Evolutionary conservation across 2,113 vertebrate species (phyloP).

Genomic region (Silurus glanis): DNA sequence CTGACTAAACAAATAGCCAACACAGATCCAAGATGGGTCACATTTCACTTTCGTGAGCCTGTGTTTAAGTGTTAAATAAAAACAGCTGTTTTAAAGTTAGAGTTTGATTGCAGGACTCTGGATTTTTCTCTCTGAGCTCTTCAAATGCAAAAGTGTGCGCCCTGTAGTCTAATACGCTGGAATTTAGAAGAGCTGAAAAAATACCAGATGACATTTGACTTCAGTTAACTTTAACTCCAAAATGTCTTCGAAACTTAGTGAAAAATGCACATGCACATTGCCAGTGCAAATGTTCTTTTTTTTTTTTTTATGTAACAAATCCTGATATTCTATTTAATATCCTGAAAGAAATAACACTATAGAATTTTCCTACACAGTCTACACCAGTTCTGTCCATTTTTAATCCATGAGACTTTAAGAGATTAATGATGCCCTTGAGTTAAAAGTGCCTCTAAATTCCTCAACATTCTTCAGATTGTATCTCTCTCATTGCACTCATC

Average conservation of each 20-base stretch:
- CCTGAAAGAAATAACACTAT: neutral
- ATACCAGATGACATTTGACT: slow-evolving; percentile 2
- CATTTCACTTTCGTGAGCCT: neutral
- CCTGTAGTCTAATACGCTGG: neutral
- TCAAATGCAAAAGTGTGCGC: neutral
- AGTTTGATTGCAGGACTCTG: neutral
- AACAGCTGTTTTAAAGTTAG: slow-evolving; percentile 10
- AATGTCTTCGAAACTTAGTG: neutral
- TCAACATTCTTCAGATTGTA: slow-evolving; percentile 2
- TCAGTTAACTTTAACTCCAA: neutral
- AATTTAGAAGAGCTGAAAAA: slow-evolving; percentile 5
- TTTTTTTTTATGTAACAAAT: neutral
- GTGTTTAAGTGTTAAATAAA: slow-evolving; percentile 3
- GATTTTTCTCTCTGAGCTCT: neutral
- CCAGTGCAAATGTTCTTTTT: neutral
- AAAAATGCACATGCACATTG: neutral
- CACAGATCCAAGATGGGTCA: neutral
- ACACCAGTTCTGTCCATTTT: slow-evolving; percentile 15
- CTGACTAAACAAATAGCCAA: neutral
- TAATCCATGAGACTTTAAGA: neutral
- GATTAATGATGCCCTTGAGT: neutral
- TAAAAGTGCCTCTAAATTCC: neutral
- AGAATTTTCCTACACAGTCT: neutral
- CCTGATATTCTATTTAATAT: slow-evolving; percentile 4
- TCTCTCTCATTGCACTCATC: neutral